Evolutionary conservation across 2,888 invertebrate species (phyloP).

Genomic region (Cancer borealis): DNA sequence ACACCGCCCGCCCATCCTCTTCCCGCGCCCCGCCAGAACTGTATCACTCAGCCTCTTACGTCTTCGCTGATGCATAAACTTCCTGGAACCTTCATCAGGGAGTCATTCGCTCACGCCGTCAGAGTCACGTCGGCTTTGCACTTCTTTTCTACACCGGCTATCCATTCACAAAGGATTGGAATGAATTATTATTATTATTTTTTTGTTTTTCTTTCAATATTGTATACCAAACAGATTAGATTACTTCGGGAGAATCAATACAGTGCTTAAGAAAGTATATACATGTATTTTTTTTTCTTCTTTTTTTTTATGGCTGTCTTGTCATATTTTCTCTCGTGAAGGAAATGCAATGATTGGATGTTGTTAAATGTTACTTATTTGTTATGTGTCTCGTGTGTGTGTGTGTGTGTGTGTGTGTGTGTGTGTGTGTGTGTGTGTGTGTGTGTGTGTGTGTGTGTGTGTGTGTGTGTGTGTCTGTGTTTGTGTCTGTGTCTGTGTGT

Average conservation of each 20-base stretch:
- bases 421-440: not conserved
- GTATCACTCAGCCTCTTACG: not conserved
- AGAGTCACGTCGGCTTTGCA: not conserved
- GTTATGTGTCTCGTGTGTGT: not conserved
- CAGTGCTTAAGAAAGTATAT: not conserved
- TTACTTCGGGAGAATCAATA: too few species aligned
- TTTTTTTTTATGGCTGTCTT: too few species aligned
- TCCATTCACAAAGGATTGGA: not conserved
- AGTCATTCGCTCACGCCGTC: not conserved
- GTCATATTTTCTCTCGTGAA: not conserved
- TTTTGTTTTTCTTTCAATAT: not conserved
- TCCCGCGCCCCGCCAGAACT: not conserved
- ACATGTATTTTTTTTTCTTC: not conserved
- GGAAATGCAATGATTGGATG: not conserved
- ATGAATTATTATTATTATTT: not conserved
- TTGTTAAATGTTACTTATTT: not conserved
- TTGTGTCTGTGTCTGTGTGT: not conserved
- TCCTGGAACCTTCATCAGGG: conserved; percentile 38
- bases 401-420: not conserved
- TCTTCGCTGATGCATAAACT: conserved; percentile 1
- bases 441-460: not conserved
- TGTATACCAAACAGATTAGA: not conserved
- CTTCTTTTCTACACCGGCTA: not conserved
- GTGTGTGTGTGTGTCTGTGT: not conserved
- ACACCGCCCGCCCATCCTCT: not conserved